phyloP scores from a whole-genome alignment of 2,113 vertebrate species.

The Apteryx owenii region DNA sequence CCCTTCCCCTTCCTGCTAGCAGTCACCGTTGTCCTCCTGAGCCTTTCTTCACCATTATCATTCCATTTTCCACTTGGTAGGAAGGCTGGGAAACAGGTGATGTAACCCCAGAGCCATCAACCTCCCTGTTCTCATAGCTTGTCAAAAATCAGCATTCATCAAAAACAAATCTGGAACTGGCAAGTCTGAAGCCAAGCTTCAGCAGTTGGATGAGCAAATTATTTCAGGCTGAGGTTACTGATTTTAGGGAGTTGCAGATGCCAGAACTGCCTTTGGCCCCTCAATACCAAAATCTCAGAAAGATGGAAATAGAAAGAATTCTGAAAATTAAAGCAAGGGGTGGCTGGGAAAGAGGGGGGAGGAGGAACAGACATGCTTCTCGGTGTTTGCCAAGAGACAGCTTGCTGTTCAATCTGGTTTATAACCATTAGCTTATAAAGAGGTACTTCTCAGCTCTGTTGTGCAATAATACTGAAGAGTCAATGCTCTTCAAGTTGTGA shows the following conservation, averaged over 20 bases:
- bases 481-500: not conserved
- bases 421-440: constrained; percentile 49
- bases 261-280: not conserved
- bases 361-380: not conserved
- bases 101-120: not conserved
- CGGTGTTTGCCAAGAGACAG: constrained; percentile 48
- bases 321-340: not conserved
- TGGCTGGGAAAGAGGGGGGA: not conserved
- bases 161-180: not conserved
- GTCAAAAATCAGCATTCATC: not conserved
- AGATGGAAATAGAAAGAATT: constrained; percentile 28
- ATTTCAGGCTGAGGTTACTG: not conserved
- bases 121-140: not conserved
- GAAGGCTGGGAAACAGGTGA: not conserved
- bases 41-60: not conserved
- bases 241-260: not conserved
- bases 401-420: constrained; percentile 54
- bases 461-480: not conserved
- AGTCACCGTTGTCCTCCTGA: not conserved
- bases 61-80: not conserved
- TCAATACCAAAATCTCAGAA: not conserved
- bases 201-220: not conserved
- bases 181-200: not conserved
- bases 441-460: constrained; percentile 34
- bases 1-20: not conserved